Percentiles rank a stretch among this genome's conserved stretches.
Conservation (phyloP, 2,888 invertebrate genomes). For the Lithophane leautieri region DNA sequence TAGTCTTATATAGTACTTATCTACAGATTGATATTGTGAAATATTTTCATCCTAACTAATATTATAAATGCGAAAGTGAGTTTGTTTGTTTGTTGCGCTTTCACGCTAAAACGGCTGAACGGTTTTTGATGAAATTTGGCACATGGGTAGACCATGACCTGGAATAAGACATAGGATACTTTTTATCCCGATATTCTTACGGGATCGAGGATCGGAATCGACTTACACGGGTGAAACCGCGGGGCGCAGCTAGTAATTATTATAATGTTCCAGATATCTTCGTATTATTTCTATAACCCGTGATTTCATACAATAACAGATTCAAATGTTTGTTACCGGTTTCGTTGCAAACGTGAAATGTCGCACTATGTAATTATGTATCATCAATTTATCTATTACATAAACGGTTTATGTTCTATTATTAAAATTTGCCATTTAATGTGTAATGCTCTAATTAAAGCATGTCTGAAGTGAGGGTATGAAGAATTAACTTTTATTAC, state of each 20-base stretch:
- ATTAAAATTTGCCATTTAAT: slow-evolving; percentile 4
- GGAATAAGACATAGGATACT: too few species aligned
- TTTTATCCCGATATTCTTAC: too few species aligned
- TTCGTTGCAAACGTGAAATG: not conserved
- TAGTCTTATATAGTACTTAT: too few species aligned
- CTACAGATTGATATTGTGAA: not conserved
- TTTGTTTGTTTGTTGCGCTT: too few species aligned
- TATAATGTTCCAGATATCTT: not conserved
- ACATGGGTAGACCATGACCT: too few species aligned
- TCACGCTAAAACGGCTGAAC: too few species aligned
- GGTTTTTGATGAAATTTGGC: too few species aligned
- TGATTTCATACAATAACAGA: not conserved
- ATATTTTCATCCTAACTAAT: not conserved
- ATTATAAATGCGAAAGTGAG: too few species aligned
- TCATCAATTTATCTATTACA: not conserved
- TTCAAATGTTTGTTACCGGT: not conserved
- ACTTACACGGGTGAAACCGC: too few species aligned
- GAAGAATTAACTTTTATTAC: not conserved
- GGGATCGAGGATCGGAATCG: too few species aligned
- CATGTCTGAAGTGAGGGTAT: not conserved
- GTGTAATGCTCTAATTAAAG: not conserved
- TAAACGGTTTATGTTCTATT: slow-evolving; percentile 13
- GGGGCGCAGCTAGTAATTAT: not conserved
- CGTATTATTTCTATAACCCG: not conserved
- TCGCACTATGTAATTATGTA: slow-evolving; percentile 1